Conservation (phyloP, 2,113 vertebrate species). For the Terrapene triunguis region DNA sequence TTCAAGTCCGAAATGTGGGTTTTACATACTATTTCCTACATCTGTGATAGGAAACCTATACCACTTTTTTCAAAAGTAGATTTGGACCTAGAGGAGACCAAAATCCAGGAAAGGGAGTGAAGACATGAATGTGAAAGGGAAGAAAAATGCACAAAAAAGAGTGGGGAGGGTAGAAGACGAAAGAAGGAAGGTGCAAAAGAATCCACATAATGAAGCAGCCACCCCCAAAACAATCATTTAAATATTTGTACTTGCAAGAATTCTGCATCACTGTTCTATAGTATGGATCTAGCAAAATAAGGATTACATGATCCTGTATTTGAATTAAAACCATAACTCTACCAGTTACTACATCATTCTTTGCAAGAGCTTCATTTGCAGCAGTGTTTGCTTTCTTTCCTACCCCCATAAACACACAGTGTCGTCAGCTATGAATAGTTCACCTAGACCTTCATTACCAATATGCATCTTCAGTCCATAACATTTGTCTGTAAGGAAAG, state of each 20-base stretch:
- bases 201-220: neutral
- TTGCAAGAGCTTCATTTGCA: neutral
- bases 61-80: neutral
- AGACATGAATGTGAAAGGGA: accelerated
- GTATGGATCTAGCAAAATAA: neutral
- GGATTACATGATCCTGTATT: neutral
- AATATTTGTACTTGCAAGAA: neutral
- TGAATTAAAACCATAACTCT: neutral
- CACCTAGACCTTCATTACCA: neutral
- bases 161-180: neutral
- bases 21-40: neutral
- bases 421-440: neutral
- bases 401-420: neutral
- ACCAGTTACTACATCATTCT: neutral
- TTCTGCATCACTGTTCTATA: neutral
- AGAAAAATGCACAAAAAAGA: neutral
- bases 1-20: neutral
- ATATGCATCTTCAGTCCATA: neutral
- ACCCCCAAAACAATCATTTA: neutral
- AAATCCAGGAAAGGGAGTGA: neutral
- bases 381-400: neutral
- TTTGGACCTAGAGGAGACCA: neutral
- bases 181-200: neutral
- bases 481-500: neutral
- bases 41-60: constrained; percentile 2